Base-by-base conservation (phyloP, 2,888 invertebrate genomes). In the Drosophila neutralis region DNA sequence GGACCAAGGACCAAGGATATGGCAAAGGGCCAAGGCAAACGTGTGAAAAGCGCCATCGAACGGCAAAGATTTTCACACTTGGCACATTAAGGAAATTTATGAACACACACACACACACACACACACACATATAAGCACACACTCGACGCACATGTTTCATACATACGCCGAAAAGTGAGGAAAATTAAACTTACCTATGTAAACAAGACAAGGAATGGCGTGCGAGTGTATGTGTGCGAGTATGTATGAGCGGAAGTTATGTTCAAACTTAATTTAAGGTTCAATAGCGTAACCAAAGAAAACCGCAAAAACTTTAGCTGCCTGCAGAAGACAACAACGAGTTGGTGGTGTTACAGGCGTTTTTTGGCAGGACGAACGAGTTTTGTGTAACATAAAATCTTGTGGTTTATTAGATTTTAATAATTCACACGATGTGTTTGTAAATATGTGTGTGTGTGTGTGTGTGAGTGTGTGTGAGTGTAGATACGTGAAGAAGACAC, bases 331-430 rank as follows among this genome's bases (percentile, higher is more conserved):
- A 56, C 62, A 65, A 54, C 63, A 31, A 27, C 27, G 48, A 62
- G 35, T 10, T 31, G 49, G n/a, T 40, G 38, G 24, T 48, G 52
- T 31, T 57, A 33, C 2, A 45, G 18, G 15, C 24, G 24, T 53
- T 68, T 31, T 53, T 68, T 68, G 67, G 67, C 69, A 74, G 64
- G 74, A 80, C 73, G 84, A 85, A 88, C 78, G 88, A 87, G 89
- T 86, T 90, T 79, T 78, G 87, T 89, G 83, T 83, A 70, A 86
- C 87, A 91, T 89, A 91, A 91, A 91, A 91, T 92, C 88, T 90
- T 91, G 91, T 91, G 92, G 91, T 92, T 91, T 91, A 91, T 91
- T 91, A 92, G 91, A 91, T 91, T 92, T 91, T 91, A 91, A 91
- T 91, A 91, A 91, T 91, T 91, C 91, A 91, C 92, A 91, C 90